Evolutionary conservation across 2,113 vertebrate species (phyloP).

Genomic region (Anguilla japonica): DNA sequence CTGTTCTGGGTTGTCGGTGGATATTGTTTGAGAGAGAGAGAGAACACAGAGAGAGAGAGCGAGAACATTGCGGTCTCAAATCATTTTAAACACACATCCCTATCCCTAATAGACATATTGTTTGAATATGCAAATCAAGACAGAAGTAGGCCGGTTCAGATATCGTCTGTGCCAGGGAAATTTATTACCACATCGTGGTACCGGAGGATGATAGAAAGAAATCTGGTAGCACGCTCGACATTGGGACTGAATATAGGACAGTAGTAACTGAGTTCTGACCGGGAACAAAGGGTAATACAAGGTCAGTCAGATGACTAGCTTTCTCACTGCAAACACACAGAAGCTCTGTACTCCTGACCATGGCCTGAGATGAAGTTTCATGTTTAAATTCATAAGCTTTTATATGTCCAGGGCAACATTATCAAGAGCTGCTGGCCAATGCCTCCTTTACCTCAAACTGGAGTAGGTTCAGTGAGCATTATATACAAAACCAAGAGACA

Average conservation of each 20-base stretch:
- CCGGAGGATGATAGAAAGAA: neutral
- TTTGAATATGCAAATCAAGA: neutral
- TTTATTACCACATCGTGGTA: neutral
- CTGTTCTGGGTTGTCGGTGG: no score
- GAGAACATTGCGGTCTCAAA: neutral
- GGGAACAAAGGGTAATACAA: neutral
- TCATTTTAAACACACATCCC: neutral
- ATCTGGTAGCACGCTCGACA: neutral
- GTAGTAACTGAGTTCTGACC: neutral
- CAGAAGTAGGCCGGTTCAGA: neutral
- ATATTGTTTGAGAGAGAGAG: no score
- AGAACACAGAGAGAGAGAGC: no score
- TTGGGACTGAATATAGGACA: neutral
- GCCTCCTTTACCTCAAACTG: neutral
- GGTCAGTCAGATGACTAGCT: conserved; percentile 3
- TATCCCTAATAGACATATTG: neutral
- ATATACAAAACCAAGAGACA: neutral
- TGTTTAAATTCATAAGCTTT: neutral
- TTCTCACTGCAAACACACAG: neutral
- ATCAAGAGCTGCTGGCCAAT: neutral
- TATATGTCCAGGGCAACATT: neutral
- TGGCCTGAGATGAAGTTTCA: neutral
- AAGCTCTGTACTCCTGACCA: neutral
- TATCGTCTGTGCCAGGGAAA: neutral
- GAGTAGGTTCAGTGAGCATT: neutral